These are phyloP conservation scores for Brenthis ino DNA, from an alignment of 2,888 invertebrate genomes.

Conservation along the genomic window DNA sequence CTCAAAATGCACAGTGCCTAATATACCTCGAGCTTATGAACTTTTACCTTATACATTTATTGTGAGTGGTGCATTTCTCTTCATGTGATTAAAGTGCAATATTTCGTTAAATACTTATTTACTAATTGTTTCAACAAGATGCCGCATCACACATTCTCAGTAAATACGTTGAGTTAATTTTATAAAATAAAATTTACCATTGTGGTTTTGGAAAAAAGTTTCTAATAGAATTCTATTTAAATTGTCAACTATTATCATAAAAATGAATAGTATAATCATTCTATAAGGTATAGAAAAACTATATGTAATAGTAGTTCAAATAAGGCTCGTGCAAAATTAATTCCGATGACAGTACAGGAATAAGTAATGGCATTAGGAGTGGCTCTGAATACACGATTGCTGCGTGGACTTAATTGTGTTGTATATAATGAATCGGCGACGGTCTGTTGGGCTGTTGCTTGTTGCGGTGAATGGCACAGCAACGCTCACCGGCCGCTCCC, in stretches of 20 bases:
- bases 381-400: constrained; percentile 22
- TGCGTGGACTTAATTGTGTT: constrained; percentile 19
- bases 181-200: no score
- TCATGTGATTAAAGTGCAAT: neutral
- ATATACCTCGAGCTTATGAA: neutral
- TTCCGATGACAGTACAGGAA: constrained; percentile 30
- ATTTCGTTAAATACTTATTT: neutral
- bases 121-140: no score
- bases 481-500: constrained; percentile 11
- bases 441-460: constrained; percentile 13
- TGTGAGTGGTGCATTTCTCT: neutral
- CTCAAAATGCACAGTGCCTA: constrained; percentile 3
- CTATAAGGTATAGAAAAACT: constrained; percentile 1
- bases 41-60: neutral
- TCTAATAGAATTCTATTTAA: no score
- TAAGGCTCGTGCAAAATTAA: constrained; percentile 29
- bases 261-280: no score
- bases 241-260: no score
- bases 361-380: constrained; percentile 25
- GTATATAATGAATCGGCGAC: constrained; percentile 23
- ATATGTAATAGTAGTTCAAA: constrained; percentile 21
- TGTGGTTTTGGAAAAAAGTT: no score
- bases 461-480: constrained; percentile 13
- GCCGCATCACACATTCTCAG: no score
- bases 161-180: no score